Conservation (phyloP, 2,113 vertebrate genomes). For the Microcebus lehilahytsara region DNA sequence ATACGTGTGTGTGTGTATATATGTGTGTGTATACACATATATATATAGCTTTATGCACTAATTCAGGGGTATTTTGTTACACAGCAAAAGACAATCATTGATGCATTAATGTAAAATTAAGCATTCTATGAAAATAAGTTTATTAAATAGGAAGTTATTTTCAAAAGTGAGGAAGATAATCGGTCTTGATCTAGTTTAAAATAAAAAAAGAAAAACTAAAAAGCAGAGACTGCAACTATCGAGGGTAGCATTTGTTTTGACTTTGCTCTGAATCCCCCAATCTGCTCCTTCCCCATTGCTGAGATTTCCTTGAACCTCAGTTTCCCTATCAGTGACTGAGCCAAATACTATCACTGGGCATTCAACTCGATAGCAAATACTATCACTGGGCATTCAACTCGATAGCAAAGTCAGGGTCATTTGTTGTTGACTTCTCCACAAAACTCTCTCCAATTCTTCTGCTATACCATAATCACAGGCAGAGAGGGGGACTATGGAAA, state of each 20-base stretch:
- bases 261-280: neutral
- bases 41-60: neutral
- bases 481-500: neutral
- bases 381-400: neutral
- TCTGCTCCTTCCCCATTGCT: neutral
- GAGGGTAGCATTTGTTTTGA: neutral
- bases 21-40: too few relatives aligned
- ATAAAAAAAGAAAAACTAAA: neutral
- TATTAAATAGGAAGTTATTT: neutral
- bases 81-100: neutral
- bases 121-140: neutral
- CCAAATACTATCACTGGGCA: neutral
- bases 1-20: too few relatives aligned
- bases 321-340: neutral
- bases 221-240: neutral
- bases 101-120: neutral
- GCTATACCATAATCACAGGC: neutral
- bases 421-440: neutral
- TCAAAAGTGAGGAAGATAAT: neutral
- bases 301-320: neutral
- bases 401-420: neutral
- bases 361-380: too few relatives aligned
- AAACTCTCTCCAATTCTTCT: neutral
- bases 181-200: neutral
- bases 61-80: neutral